Evolutionary conservation across 2,113 vertebrate species (phyloP).

Genomic region (Balaeniceps rex): DNA sequence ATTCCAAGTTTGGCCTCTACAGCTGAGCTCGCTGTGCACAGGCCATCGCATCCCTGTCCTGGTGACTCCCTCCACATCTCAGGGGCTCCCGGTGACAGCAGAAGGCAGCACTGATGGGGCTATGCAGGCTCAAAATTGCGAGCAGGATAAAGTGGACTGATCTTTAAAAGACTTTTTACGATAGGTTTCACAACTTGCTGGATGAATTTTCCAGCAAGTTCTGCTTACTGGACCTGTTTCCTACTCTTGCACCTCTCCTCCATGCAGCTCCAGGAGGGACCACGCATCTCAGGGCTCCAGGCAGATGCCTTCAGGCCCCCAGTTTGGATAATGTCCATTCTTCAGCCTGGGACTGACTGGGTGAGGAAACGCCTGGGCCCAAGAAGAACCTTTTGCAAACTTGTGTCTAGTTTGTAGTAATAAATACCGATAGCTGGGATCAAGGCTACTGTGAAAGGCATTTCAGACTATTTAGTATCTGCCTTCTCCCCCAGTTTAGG

Average conservation of each 20-base stretch:
- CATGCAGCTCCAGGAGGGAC: not conserved
- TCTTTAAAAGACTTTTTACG: not conserved
- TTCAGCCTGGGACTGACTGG: not conserved
- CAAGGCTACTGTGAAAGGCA: not conserved
- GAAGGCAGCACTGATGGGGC: not conserved
- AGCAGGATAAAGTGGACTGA: not conserved
- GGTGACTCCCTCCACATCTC: not conserved
- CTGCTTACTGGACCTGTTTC: not conserved
- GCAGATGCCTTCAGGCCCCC: not conserved
- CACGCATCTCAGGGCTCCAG: fast-evolving
- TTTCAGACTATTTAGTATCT: not conserved
- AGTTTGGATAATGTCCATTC: not conserved
- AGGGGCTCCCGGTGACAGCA: not conserved
- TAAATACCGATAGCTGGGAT: not conserved
- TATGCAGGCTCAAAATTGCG: not conserved
- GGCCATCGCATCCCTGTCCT: not conserved
- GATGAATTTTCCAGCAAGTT: not conserved
- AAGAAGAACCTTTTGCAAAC: not conserved
- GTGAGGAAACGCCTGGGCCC: not conserved
- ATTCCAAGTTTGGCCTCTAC: not conserved
- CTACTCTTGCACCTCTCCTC: not conserved
- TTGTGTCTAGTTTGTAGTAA: not conserved
- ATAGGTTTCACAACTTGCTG: not conserved
- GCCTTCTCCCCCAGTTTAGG: not conserved
- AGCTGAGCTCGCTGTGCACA: not conserved